A percentile compares a stretch with the other conserved stretches of the same genome.
Conservation (phyloP, 2,888 invertebrate genomes). For the Pyrocoelia pectoralis region DNA sequence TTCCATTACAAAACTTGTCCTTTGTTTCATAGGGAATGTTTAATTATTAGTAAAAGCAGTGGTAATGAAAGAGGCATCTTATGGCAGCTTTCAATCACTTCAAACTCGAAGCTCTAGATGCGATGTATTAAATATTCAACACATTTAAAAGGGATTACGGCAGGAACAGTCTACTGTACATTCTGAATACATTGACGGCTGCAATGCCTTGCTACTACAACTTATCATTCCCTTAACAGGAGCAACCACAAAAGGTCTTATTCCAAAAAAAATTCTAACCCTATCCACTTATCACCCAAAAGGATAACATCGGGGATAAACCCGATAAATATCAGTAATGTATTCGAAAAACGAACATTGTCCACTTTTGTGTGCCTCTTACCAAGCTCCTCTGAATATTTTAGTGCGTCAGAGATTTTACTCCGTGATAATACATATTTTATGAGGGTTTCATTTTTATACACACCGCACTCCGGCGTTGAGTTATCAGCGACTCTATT, state of each 20-base stretch:
- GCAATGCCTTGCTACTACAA: conserved; percentile 6
- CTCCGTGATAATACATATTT: conserved; percentile 60
- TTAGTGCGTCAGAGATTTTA: conserved; percentile 58
- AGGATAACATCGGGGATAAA: conserved; percentile 39
- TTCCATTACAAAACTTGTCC: conserved; percentile 23
- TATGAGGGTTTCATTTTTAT: conserved; percentile 56
- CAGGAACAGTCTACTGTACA: conserved; percentile 45
- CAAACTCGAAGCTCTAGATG: conserved; percentile 37
- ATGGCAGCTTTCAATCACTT: conserved; percentile 34
- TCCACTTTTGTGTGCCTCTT: conserved; percentile 43
- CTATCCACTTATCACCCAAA: conserved; percentile 15
- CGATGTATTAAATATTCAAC: conserved; percentile 58
- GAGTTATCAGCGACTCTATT: conserved; percentile 44
- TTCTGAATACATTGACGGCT: conserved; percentile 32
- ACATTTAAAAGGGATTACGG: conserved; percentile 60
- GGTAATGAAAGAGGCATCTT: conserved; percentile 45
- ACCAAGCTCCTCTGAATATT: conserved; percentile 55
- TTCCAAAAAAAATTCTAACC: conserved; percentile 4
- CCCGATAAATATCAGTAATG: conserved; percentile 48
- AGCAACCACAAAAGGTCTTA: conserved; percentile 17
- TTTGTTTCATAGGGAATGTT: conserved; percentile 23
- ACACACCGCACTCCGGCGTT: conserved; percentile 43
- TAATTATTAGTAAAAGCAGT: conserved; percentile 22
- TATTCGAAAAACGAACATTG: conserved; percentile 46
- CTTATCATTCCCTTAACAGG: conserved; percentile 13